Evolutionary conservation across 2,797 vertebrate genomes (phyloP), one percentile per base, ranked within the genome.

Genomic region (Hippopotamyrus pictus): DNA sequence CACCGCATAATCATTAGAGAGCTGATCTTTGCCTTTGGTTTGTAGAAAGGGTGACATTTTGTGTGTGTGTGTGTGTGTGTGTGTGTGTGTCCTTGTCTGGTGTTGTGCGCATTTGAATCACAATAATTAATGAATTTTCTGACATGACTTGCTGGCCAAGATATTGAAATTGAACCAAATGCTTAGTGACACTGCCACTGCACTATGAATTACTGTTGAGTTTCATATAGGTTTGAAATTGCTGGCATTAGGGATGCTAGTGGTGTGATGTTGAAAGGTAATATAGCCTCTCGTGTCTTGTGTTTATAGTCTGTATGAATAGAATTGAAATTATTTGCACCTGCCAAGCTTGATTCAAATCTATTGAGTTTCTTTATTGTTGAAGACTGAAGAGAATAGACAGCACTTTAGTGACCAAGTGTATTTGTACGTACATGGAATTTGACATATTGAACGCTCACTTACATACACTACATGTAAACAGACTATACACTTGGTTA

Each of bases 71-170:
- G 17, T 79, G 6, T 46, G 46, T 76, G 5, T 79, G 73, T 79
- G 5, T 79, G 51, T 51, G 50, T 76, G 14, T 76, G 69, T 82
- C 76, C 41, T 82, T 82, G 76, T 82, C 76, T 82, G 76, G 41
- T 46, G 37, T 46, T 46, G 76, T 82, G 76, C 19, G 19, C n/a
- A 46, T 82, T 41, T n/a, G 76, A 41, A 85, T 85, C 48, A 51
- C 82, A 51, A 5, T 85, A 51, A 85, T 85, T 48, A 85, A 51
- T 85, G 82, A 51, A 51, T 85, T 85, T 85, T 85, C 44, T 85
- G 46, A 44, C 9, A 6, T 85, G 44, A 51, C n/a, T 51, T 4
- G n/a, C 48, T 25, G 22, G 48, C 48, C 44, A 22, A 48, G 19
- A 85, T 85, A 85, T 50, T 25, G 22, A 85, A 85, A 29, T 29